Conservation (phyloP, 2,888 invertebrate species). For the Tortrix viridana region DNA sequence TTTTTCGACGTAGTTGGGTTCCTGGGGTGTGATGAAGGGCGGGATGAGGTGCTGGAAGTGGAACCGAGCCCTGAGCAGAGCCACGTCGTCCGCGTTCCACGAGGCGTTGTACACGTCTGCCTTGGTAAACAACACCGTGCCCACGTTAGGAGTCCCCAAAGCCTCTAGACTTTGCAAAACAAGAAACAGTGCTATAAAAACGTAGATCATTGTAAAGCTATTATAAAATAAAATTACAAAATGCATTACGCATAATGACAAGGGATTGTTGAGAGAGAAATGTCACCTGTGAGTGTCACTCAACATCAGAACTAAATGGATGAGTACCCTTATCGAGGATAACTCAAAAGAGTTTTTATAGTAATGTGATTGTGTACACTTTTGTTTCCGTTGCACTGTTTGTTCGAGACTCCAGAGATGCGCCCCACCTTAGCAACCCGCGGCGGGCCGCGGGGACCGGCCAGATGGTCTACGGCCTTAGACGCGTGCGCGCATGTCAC, state of each 20-base stretch:
- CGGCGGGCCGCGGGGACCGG: too few relatives aligned
- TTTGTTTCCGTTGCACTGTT: too few relatives aligned
- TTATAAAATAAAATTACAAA: constrained; percentile 68
- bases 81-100: constrained; percentile 58
- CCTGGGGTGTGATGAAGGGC: constrained; percentile 49
- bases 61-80: constrained; percentile 59
- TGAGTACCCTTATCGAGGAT: not conserved
- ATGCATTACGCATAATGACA: constrained; percentile 51
- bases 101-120: constrained; percentile 50
- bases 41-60: constrained; percentile 65
- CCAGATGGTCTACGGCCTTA: too few relatives aligned
- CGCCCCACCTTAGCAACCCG: too few relatives aligned
- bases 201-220: constrained; percentile 50
- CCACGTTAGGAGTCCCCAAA: constrained; percentile 56
- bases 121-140: constrained; percentile 64
- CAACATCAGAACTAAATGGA: not conserved
- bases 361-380: too few relatives aligned
- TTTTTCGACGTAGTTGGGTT: constrained; percentile 53
- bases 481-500: too few relatives aligned
- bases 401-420: too few relatives aligned
- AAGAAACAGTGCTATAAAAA: constrained; percentile 44
- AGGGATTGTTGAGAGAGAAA: constrained; percentile 15
- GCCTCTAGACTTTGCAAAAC: constrained; percentile 7
- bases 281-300: constrained; percentile 4
- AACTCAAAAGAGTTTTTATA: not conserved